A percentile compares a stretch with the other conserved stretches of the same genome.
phyloP scores from a whole-genome alignment of 2,888 invertebrate species.

The Keiferia lycopersicella region DNA sequence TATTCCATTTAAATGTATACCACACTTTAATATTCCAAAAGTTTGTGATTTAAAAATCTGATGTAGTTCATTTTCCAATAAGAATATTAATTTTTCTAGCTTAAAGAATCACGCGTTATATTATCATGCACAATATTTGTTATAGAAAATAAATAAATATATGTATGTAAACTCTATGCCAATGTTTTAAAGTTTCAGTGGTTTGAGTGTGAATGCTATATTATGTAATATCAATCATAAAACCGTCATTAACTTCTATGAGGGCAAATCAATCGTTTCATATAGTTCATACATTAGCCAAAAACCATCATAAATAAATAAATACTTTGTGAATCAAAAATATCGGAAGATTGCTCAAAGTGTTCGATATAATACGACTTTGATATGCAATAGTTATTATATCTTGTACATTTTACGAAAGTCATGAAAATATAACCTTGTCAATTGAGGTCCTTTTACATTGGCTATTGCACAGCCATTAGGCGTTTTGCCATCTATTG shows the following conservation, averaged over 20 bases:
- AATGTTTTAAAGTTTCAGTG: conserved; percentile 5
- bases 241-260: not conserved
- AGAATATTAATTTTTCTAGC: not conserved
- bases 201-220: conserved; percentile 6
- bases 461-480: not conserved
- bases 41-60: not conserved
- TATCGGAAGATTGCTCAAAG: conserved; percentile 13
- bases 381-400: conserved; percentile 16
- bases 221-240: conserved; percentile 11
- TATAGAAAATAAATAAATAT: not conserved
- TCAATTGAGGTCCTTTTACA: conserved; percentile 3
- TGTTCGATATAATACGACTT: conserved; percentile 13
- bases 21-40: conserved; percentile 6
- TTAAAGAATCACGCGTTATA: conserved; percentile 10
- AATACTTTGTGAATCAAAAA: conserved; percentile 6
- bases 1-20: not conserved
- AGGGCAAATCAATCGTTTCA: not conserved
- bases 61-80: not conserved
- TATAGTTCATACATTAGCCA: conserved; percentile 5
- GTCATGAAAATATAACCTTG: not conserved
- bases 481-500: conserved; percentile 22
- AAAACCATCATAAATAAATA: not conserved
- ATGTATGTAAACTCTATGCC: not conserved
- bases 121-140: conserved; percentile 8
- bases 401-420: not conserved